Conservation (phyloP, 2,797 vertebrate genomes). For the Schizothorax lantsangensis region DNA sequence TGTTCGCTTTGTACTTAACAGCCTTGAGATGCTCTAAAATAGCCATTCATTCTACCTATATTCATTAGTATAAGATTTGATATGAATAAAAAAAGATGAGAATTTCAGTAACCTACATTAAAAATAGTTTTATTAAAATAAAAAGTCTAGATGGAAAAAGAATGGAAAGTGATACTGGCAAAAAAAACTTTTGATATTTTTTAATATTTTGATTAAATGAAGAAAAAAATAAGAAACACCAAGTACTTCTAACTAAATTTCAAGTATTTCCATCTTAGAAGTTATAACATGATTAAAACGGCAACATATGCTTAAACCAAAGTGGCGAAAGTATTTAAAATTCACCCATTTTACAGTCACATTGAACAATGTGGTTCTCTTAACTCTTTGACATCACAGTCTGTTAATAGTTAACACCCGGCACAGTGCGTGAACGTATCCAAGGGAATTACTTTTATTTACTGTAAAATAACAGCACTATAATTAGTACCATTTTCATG, state of each 20-base stretch:
- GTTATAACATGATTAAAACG: not conserved
- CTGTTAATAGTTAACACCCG: conserved; percentile 37
- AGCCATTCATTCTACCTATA: not conserved
- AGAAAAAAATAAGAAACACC: not conserved
- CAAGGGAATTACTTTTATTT: conserved; percentile 58
- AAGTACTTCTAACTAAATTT: not conserved
- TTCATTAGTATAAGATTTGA: conserved; percentile 5
- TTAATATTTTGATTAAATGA: not conserved
- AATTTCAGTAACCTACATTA: not conserved
- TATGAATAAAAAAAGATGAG: not conserved
- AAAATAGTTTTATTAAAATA: not conserved
- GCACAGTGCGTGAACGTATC: conserved; percentile 29
- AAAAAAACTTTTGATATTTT: not conserved
- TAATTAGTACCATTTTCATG: conserved; percentile 65
- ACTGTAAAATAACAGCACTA: conserved; percentile 66
- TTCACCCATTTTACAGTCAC: not conserved
- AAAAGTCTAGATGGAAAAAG: not conserved
- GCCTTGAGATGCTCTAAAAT: not conserved
- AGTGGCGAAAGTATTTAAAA: not conserved
- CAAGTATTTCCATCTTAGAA: not conserved
- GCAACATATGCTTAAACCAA: not conserved
- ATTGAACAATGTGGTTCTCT: not conserved
- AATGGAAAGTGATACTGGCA: not conserved
- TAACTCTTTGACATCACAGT: conserved; percentile 18
- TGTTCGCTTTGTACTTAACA: not conserved